These are phyloP conservation scores for Sturnus vulgaris DNA, from an alignment of 2,113 vertebrate genomes.

Conservation along the genomic window DNA sequence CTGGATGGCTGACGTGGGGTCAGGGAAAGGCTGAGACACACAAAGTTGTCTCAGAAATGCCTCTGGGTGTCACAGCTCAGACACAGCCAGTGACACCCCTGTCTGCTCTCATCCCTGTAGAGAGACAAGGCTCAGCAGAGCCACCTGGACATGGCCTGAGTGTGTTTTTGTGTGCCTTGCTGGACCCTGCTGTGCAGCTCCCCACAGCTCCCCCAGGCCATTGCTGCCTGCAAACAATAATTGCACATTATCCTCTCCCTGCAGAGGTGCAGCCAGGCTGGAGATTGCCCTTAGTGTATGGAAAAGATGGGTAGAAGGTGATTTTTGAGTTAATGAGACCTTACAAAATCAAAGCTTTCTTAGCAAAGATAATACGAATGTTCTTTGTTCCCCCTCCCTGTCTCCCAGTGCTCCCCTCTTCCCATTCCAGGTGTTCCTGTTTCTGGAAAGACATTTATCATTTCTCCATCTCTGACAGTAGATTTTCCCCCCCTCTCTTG, in stretches of 20 bases:
- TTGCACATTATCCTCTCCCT: neutral
- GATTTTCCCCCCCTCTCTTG: neutral
- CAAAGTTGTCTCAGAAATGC: neutral
- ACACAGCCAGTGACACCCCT: neutral
- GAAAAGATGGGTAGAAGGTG: neutral
- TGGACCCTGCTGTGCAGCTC: neutral
- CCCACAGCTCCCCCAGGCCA: accelerated
- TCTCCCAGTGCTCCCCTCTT: neutral
- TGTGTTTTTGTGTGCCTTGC: neutral
- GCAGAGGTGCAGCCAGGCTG: neutral
- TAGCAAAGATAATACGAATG: neutral
- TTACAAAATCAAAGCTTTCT: neutral
- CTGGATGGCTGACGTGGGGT: neutral
- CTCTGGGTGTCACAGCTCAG: neutral
- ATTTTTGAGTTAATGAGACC: neutral
- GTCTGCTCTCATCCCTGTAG: neutral
- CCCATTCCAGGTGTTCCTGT: constrained; percentile 39
- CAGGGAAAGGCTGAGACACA: neutral
- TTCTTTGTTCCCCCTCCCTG: neutral
- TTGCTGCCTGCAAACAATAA: neutral
- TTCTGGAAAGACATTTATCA: constrained; percentile 56
- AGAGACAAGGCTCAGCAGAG: neutral
- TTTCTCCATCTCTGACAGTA: constrained; percentile 6
- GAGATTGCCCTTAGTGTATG: neutral
- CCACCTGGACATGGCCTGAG: neutral